These are phyloP conservation scores for Napeogenes inachia DNA, from an alignment of 2,888 invertebrate species.

Conservation along the genomic window DNA sequence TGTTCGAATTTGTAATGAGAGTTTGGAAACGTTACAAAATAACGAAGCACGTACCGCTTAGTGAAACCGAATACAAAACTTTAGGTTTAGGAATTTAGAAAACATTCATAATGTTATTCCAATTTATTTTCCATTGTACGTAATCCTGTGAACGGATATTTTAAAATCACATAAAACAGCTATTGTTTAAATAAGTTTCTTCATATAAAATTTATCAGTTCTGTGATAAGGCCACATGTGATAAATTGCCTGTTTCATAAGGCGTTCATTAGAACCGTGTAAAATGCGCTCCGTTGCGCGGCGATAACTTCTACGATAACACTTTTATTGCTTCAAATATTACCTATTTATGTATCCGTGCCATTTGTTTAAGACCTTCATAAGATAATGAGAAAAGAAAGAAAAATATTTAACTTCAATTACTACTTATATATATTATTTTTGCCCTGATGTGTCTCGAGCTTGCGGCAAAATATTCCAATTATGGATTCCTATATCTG, in stretches of 20 bases:
- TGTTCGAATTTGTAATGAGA: constrained; percentile 71
- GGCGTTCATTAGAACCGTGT: constrained; percentile 76
- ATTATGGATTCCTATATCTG: too few relatives aligned
- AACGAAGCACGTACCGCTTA: constrained; percentile 58
- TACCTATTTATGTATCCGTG: constrained; percentile 66
- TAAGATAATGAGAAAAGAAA: constrained; percentile 10
- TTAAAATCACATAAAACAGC: constrained; percentile 38
- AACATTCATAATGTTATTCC: constrained; percentile 27
- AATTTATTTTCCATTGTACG: constrained; percentile 23
- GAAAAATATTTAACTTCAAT: neutral
- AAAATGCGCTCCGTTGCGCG: constrained; percentile 72
- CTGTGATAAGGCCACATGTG: constrained; percentile 71
- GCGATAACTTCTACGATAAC: constrained; percentile 70
- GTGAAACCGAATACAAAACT: constrained; percentile 56
- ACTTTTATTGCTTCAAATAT: constrained; percentile 73
- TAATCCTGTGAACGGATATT: constrained; percentile 5
- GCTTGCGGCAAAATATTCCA: too few relatives aligned
- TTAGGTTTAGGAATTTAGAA: constrained; percentile 42
- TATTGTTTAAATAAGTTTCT: constrained; percentile 65
- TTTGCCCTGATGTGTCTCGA: too few relatives aligned
- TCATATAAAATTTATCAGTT: constrained; percentile 69
- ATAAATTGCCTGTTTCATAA: constrained; percentile 77
- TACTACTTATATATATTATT: too few relatives aligned
- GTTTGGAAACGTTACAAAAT: constrained; percentile 59
- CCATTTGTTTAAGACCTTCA: constrained; percentile 43